phyloP scores from a whole-genome alignment of 2,797 vertebrate genomes.

The Sebastolobus altivelis region DNA sequence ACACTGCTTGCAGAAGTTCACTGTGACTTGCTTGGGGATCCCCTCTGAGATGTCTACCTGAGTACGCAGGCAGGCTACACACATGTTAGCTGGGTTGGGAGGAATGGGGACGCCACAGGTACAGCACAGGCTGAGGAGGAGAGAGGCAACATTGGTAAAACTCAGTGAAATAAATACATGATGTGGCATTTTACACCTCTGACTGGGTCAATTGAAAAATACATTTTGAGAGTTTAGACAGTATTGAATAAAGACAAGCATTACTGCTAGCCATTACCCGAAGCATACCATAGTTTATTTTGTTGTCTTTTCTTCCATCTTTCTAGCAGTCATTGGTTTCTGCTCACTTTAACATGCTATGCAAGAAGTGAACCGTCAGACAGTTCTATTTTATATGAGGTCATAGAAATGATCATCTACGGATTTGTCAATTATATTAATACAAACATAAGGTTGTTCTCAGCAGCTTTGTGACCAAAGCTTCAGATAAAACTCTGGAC shows the following conservation, averaged over 20 bases:
- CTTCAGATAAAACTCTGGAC: background rate
- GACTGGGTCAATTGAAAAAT: background rate
- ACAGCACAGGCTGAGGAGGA: slow-evolving; percentile 90
- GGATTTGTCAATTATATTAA: background rate
- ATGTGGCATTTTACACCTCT: background rate
- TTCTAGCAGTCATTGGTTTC: background rate
- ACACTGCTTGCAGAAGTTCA: slow-evolving; percentile 98
- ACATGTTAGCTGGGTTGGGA: slow-evolving; percentile 98
- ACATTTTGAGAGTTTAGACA: background rate
- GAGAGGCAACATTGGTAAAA: background rate
- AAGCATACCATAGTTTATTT: background rate
- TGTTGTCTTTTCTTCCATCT: background rate
- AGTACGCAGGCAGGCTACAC: slow-evolving; percentile 92
- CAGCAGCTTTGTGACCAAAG: background rate
- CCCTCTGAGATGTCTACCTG: slow-evolving; percentile 97
- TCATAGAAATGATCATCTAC: background rate
- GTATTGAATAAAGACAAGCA: background rate
- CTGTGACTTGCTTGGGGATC: slow-evolving; percentile 94
- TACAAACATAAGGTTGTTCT: background rate
- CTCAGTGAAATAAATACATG: background rate
- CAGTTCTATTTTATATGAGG: background rate
- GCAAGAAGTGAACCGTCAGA: background rate
- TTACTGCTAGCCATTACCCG: background rate
- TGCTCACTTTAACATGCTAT: background rate
- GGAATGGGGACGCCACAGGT: slow-evolving; percentile 93